Conservation (phyloP, 2,113 vertebrate species). For the Ammodytes marinus region DNA sequence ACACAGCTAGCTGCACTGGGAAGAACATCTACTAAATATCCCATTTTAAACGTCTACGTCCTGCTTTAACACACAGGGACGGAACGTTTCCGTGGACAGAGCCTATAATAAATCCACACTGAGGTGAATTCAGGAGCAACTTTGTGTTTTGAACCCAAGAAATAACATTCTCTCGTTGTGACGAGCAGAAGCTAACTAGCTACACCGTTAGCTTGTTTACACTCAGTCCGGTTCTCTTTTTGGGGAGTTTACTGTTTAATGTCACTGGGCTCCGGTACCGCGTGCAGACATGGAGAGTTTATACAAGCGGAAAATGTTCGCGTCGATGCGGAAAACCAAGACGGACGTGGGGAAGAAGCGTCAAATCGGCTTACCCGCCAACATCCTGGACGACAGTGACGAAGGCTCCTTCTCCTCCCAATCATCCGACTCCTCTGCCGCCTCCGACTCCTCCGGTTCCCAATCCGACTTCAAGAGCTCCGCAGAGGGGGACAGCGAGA, state of each 20-base stretch:
- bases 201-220: constrained; percentile 39
- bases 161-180: constrained; percentile 10
- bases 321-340: constrained; percentile 81
- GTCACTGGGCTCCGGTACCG: constrained; percentile 37
- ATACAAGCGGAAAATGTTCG: constrained; percentile 84
- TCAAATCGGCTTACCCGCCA: constrained; percentile 76
- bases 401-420: constrained; percentile 78
- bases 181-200: constrained; percentile 28
- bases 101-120: background rate
- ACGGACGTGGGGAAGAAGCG: constrained; percentile 73
- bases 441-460: constrained; percentile 65
- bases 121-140: background rate
- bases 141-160: background rate
- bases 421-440: background rate
- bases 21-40: background rate
- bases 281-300: constrained; percentile 79
- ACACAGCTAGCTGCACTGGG: constrained; percentile 28
- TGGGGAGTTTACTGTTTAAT: constrained; percentile 36
- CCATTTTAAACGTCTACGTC: no score
- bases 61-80: background rate
- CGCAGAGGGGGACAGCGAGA: constrained; percentile 65
- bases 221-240: background rate
- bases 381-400: constrained; percentile 82
- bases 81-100: background rate
- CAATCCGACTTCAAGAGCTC: constrained; percentile 75